Conservation (phyloP, 2,113 vertebrate species). For the Lutjanus erythropterus region DNA sequence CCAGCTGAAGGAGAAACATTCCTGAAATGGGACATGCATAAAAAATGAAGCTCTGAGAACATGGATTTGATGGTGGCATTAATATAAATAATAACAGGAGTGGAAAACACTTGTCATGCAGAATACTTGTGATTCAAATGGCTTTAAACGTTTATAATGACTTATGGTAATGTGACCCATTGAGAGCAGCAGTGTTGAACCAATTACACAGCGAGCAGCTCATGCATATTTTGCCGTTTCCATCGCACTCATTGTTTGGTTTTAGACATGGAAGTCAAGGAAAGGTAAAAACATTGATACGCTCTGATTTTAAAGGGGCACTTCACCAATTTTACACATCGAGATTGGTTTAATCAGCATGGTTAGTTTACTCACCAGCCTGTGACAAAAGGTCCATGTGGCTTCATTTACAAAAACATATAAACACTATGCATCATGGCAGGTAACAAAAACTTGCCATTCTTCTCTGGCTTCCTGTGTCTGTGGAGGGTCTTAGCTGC, state of each 20-base stretch:
- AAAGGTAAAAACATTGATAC: constrained; percentile 15
- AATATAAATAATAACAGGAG: constrained; percentile 52
- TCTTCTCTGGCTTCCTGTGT: no score
- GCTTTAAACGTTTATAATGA: constrained; percentile 71
- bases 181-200: constrained; percentile 55
- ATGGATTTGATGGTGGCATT: constrained; percentile 22
- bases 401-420: no score
- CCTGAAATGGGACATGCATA: constrained; percentile 44
- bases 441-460: no score
- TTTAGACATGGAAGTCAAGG: neutral
- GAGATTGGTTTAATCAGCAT: no score
- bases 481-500: no score
- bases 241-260: constrained; percentile 42
- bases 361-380: no score
- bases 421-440: no score
- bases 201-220: constrained; percentile 61
- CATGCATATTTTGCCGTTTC: constrained; percentile 30
- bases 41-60: constrained; percentile 42
- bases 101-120: constrained; percentile 46
- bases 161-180: constrained; percentile 65
- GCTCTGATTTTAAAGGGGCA: constrained; percentile 6
- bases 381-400: neutral
- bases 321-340: neutral
- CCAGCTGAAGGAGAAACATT: constrained; percentile 41
- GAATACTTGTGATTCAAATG: constrained; percentile 32